These are phyloP conservation scores for Falcaria lacertinaria DNA, from an alignment of 2,888 invertebrate genomes.

Conservation along the genomic window DNA sequence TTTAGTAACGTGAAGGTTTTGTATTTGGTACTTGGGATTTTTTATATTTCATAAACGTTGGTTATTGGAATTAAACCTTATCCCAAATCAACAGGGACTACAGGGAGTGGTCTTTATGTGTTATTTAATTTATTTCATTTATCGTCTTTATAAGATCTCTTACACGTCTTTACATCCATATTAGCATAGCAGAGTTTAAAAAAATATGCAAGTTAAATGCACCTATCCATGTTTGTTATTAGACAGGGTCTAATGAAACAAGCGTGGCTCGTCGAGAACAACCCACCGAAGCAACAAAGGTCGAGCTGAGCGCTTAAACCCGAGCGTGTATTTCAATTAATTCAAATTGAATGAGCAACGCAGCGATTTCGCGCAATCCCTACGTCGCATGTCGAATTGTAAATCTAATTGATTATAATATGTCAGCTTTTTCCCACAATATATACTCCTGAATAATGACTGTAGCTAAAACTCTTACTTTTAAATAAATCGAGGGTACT, in stretches of 20 bases:
- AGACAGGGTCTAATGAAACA: slow-evolving; percentile 41
- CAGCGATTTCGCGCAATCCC: slow-evolving; percentile 28
- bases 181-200: too few species aligned
- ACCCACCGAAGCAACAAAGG: slow-evolving; percentile 28
- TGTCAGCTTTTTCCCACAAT: background rate
- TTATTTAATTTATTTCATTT: too few species aligned
- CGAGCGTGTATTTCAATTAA: slow-evolving; percentile 45
- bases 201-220: too few species aligned
- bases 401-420: slow-evolving; percentile 17
- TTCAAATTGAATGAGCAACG: slow-evolving; percentile 33
- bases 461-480: background rate
- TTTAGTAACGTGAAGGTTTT: too few species aligned
- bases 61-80: too few species aligned
- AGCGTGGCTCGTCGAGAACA: slow-evolving; percentile 20
- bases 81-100: too few species aligned
- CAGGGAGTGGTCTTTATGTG: too few species aligned
- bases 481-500: slow-evolving; percentile 6
- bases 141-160: too few species aligned
- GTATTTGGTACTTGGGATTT: too few species aligned
- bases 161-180: too few species aligned
- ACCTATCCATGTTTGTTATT: slow-evolving; percentile 33
- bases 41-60: too few species aligned
- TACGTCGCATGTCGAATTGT: slow-evolving; percentile 20
- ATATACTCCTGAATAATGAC: background rate
- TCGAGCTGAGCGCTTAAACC: slow-evolving; percentile 38